Conservation (phyloP, 2,888 invertebrate genomes). For the Tetragnatha montana region DNA sequence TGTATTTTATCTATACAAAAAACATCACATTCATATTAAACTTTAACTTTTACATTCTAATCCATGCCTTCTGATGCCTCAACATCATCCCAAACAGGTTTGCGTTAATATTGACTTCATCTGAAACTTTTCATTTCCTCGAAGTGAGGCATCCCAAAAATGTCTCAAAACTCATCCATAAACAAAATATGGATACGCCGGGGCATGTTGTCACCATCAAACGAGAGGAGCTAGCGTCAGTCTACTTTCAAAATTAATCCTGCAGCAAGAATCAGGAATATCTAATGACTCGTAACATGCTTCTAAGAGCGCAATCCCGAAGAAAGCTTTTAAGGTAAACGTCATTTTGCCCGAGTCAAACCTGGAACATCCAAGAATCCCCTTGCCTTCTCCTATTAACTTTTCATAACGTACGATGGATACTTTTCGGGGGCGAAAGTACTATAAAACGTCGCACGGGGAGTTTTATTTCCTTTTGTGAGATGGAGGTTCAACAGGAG, state of each 20-base stretch:
- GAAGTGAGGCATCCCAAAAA: background rate
- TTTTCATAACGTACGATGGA: background rate
- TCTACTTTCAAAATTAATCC: slow-evolving; percentile 1
- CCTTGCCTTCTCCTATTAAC: background rate
- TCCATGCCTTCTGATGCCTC: too few relatives aligned
- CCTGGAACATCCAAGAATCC: background rate
- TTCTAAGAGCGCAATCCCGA: background rate
- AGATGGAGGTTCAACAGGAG: background rate
- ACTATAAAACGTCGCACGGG: background rate
- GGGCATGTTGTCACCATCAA: background rate
- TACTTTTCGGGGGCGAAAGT: background rate
- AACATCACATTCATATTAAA: too few relatives aligned
- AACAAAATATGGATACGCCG: background rate
- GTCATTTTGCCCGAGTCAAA: background rate
- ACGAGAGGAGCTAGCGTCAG: background rate
- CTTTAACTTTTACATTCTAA: too few relatives aligned
- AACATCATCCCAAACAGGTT: too few relatives aligned
- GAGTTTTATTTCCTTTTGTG: background rate
- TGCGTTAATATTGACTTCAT: too few relatives aligned
- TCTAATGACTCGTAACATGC: background rate
- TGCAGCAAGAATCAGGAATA: background rate
- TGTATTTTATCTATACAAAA: too few relatives aligned
- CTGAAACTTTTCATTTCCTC: too few relatives aligned
- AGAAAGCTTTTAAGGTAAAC: slow-evolving; percentile 1
- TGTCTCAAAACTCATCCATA: background rate